phyloP scores from a whole-genome alignment of 2,797 vertebrate genomes.

The Lepus townsendii region DNA sequence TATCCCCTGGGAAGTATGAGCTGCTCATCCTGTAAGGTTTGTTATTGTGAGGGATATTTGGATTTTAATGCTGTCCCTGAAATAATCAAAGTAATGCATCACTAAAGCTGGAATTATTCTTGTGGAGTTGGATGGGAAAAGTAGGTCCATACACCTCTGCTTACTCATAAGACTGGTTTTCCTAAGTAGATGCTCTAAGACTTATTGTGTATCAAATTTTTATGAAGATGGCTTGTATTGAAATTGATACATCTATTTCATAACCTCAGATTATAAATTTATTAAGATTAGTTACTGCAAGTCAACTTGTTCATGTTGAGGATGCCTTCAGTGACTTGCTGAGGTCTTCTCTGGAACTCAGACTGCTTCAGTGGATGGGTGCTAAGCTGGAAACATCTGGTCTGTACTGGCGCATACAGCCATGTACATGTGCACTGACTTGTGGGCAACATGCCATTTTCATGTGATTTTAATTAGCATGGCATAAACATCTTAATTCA shows the following conservation, averaged over 20 bases:
- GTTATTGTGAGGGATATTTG: not conserved
- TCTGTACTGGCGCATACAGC: not conserved
- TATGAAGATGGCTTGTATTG: not conserved
- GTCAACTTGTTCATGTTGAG: not conserved
- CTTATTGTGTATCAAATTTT: not conserved
- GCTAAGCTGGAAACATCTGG: constrained; percentile 72
- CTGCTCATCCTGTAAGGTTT: not conserved
- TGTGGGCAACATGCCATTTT: constrained; percentile 65
- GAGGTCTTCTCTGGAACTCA: constrained; percentile 23
- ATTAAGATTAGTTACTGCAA: not conserved
- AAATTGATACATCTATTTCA: not conserved
- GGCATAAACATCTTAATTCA: constrained; percentile 61
- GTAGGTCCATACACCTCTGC: not conserved
- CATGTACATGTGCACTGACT: constrained; percentile 25
- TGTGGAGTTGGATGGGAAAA: not conserved
- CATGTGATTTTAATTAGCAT: constrained; percentile 69
- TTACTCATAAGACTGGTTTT: constrained; percentile 9
- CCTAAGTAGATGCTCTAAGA: not conserved
- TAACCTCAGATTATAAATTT: not conserved
- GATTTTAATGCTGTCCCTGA: not conserved
- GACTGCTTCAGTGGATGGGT: constrained; percentile 29
- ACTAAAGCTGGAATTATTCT: constrained; percentile 15
- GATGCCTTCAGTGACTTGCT: not conserved
- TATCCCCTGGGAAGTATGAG: not conserved
- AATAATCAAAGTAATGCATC: not conserved